Evolutionary conservation across 2,113 vertebrate genomes (phyloP).

Genomic region (Mixornis gularis): DNA sequence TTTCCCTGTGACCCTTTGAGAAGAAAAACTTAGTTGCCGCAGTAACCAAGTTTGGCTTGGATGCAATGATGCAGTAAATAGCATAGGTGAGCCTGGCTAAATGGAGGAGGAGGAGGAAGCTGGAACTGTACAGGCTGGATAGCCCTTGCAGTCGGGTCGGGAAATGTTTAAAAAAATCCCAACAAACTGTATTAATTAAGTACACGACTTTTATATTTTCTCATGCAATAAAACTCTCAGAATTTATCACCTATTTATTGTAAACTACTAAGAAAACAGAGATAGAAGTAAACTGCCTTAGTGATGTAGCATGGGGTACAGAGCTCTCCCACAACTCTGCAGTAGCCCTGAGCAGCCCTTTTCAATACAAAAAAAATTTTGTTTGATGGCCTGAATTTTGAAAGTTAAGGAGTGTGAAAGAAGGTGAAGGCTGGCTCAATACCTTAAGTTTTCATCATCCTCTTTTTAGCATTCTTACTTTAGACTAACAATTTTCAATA

Average conservation of each 20-base stretch:
- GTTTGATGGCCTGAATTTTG: background rate
- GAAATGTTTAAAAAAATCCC: background rate
- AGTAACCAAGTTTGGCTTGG: slow-evolving; percentile 79
- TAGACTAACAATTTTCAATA: background rate
- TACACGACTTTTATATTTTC: background rate
- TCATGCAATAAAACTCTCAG: background rate
- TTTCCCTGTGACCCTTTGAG: slow-evolving; percentile 75
- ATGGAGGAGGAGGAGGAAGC: slow-evolving; percentile 41
- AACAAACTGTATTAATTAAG: background rate
- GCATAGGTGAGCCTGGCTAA: slow-evolving; percentile 68
- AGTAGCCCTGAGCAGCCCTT: background rate
- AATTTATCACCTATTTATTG: background rate
- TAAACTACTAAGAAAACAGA: slow-evolving; percentile 2
- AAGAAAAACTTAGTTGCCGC: slow-evolving; percentile 75
- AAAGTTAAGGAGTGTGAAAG: background rate
- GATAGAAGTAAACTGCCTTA: background rate
- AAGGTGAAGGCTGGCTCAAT: background rate
- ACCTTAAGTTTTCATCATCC: background rate
- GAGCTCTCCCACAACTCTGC: background rate
- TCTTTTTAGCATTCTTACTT: background rate
- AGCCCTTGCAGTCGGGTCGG: background rate
- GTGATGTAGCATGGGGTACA: background rate
- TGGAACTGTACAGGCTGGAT: background rate
- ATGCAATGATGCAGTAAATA: slow-evolving; percentile 70
- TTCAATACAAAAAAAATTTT: background rate